These are phyloP conservation scores for Muschampia plurimacula DNA, from an alignment of 2,888 invertebrate genomes.

Conservation along the genomic window DNA sequence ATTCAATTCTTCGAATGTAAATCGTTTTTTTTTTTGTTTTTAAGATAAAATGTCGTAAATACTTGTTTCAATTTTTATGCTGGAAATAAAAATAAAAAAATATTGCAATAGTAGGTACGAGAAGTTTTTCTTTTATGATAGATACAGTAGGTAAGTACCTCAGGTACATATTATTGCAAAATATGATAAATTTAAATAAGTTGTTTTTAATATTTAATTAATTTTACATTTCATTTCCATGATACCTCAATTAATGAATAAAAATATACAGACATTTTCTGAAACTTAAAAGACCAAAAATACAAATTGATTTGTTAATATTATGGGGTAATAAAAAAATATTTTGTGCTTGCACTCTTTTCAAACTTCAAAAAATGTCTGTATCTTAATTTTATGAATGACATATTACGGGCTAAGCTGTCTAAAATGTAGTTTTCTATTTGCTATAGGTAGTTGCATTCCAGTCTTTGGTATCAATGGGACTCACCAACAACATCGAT, in stretches of 20 bases:
- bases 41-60: too few species aligned
- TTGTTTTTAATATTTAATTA: neutral
- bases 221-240: slow-evolving; percentile 7
- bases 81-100: too few species aligned
- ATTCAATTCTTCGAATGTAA: neutral
- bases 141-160: too few species aligned
- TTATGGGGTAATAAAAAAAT: neutral
- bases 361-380: neutral
- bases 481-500: slow-evolving; percentile 10
- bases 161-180: too few species aligned
- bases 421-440: slow-evolving; percentile 7
- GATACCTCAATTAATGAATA: neutral
- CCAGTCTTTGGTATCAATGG: slow-evolving; percentile 35
- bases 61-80: too few species aligned
- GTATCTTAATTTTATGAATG: neutral
- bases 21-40: too few species aligned
- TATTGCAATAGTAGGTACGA: too few species aligned
- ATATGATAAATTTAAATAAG: neutral
- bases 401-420: neutral
- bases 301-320: neutral
- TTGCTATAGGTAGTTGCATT: slow-evolving; percentile 12
- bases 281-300: neutral
- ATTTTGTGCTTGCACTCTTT: neutral
- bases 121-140: too few species aligned
- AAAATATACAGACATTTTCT: neutral